Conservation (phyloP, 2,888 invertebrate genomes). For the Eupithecia exiguata region DNA sequence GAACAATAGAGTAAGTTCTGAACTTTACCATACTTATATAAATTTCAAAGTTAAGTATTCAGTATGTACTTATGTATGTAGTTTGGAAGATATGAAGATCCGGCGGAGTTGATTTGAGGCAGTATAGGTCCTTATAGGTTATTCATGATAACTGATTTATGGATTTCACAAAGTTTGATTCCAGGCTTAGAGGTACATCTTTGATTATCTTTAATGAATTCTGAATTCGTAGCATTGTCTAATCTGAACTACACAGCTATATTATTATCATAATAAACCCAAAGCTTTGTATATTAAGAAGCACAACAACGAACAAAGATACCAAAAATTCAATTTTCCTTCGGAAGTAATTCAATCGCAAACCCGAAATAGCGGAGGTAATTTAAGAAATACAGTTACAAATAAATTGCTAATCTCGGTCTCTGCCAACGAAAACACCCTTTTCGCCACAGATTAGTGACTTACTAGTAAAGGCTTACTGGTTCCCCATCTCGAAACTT, state of each 20-base stretch:
- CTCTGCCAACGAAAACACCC: conserved; percentile 28
- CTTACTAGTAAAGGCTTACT: conserved; percentile 1
- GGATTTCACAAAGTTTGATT: no score
- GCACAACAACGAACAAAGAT: conserved; percentile 13
- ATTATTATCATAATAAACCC: background rate
- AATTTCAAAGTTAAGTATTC: no score
- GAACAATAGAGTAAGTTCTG: no score
- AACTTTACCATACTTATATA: no score
- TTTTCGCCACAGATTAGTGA: conserved; percentile 26
- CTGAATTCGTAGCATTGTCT: background rate
- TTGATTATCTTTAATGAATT: background rate
- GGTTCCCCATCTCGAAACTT: conserved; percentile 20
- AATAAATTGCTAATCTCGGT: conserved; percentile 33
- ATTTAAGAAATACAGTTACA: conserved; percentile 34
- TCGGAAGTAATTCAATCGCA: conserved; percentile 28
- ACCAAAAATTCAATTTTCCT: conserved; percentile 18
- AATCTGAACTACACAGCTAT: no score
- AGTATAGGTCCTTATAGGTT: no score
- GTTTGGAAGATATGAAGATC: no score
- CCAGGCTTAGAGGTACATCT: no score
- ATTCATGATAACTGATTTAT: no score
- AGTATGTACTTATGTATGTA: no score
- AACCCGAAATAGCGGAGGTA: conserved; percentile 24
- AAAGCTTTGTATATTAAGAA: background rate
- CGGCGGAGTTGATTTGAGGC: no score